phyloP scores from a whole-genome alignment of 1,140 invertebrate species.

The Pseudomyrmex flavicornis region DNA sequence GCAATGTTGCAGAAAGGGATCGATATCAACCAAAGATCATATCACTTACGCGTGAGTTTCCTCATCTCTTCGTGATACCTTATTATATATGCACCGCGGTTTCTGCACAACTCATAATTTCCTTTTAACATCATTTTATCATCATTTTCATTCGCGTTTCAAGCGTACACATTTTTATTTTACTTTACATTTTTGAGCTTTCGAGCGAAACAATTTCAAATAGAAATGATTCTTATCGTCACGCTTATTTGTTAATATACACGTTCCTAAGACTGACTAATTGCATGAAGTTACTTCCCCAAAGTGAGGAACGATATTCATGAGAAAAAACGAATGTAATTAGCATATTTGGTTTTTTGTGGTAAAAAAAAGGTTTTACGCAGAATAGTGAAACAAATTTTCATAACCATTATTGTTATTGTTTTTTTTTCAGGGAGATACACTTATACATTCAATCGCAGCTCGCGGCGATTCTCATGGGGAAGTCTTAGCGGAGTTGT shows the following conservation, averaged over 20 bases:
- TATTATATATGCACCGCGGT: no score
- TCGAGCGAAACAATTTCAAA: neutral
- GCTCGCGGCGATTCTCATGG: conserved; percentile 75
- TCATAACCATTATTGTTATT: neutral
- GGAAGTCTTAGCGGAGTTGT: conserved; percentile 73
- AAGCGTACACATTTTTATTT: neutral
- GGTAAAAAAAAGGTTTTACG: neutral
- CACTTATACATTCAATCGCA: conserved; percentile 76
- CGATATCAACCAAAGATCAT: conserved; percentile 74
- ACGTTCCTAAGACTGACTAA: neutral
- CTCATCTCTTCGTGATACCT: neutral
- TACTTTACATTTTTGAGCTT: neutral
- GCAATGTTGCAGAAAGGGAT: conserved; percentile 76
- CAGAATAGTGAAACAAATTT: neutral
- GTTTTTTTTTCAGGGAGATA: conserved; percentile 73
- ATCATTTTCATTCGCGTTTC: neutral
- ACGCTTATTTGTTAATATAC: conserved; percentile 11
- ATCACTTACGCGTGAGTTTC: conserved; percentile 70
- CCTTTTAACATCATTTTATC: neutral
- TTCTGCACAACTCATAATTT: neutral
- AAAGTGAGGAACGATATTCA: neutral
- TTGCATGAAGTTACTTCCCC: neutral
- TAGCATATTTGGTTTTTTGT: neutral
- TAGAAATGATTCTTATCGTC: neutral
- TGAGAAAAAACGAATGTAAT: neutral